These are phyloP conservation scores for Carpatolechia fugitivella DNA, from an alignment of 2,888 invertebrate genomes.

Conservation along the genomic window DNA sequence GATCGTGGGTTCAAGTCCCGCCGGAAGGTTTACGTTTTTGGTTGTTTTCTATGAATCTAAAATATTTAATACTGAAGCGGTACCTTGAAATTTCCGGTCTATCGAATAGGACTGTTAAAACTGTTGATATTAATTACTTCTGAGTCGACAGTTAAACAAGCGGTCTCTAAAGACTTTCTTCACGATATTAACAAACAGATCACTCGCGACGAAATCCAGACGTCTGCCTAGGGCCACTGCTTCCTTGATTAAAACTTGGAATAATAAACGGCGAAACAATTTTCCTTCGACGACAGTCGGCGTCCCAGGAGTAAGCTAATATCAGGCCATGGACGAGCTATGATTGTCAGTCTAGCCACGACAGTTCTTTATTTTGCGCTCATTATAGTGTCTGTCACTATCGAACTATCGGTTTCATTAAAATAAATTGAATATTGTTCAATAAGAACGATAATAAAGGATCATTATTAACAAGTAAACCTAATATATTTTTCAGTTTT, in stretches of 20 bases:
- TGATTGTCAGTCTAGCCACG: conserved; percentile 13
- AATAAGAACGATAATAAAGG: too few relatives aligned
- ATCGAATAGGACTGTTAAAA: too few relatives aligned
- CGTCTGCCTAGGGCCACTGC: conserved; percentile 38
- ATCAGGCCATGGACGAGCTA: conserved; percentile 41
- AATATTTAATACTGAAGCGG: too few relatives aligned
- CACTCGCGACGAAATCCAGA: conserved; percentile 55
- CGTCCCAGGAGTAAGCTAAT: conserved; percentile 55
- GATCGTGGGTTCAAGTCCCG: too few relatives aligned
- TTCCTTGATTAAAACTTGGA: conserved; percentile 74
- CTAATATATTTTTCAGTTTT: too few relatives aligned
- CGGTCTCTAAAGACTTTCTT: neutral
- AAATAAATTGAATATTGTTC: neutral
- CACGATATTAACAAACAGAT: conserved; percentile 30
- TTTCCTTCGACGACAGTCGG: conserved; percentile 48
- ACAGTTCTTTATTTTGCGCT: conserved; percentile 9
- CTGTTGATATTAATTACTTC: too few relatives aligned
- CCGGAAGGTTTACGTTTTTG: too few relatives aligned
- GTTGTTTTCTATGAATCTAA: too few relatives aligned
- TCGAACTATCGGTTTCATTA: conserved; percentile 1
- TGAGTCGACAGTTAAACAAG: too few relatives aligned
- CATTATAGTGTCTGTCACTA: conserved; percentile 1
- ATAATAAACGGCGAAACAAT: conserved; percentile 74
- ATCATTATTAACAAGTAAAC: too few relatives aligned
- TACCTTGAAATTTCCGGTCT: too few relatives aligned